Evolutionary conservation across 1,140 invertebrate species (phyloP).

Genomic region (Drosophila pallidifrons): DNA sequence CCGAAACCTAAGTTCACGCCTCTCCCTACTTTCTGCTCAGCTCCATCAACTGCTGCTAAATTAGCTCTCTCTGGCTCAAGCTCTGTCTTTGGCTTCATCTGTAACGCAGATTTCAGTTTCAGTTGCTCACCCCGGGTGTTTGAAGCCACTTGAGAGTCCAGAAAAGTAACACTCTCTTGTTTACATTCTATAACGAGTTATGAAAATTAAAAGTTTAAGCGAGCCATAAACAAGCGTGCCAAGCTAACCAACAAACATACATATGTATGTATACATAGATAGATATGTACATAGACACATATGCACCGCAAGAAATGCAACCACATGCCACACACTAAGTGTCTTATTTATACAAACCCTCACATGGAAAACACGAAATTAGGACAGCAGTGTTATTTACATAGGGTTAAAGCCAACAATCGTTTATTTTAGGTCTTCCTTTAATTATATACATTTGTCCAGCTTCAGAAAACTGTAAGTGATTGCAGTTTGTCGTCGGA

Average conservation of each 20-base stretch:
- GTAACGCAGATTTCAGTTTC: neutral
- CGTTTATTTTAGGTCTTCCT: too few relatives aligned
- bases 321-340: constrained; percentile 58
- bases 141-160: constrained; percentile 79
- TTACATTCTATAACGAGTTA: constrained; percentile 83
- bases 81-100: neutral
- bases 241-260: constrained; percentile 28
- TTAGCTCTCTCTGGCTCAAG: neutral
- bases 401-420: too few relatives aligned
- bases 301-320: neutral
- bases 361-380: constrained; percentile 63
- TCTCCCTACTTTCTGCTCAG: constrained; percentile 49
- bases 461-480: too few relatives aligned
- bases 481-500: too few relatives aligned
- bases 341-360: constrained; percentile 73
- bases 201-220: constrained; percentile 83
- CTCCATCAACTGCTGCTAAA: neutral
- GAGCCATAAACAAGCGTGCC: constrained; percentile 76
- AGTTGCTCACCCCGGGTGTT: constrained; percentile 41
- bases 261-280: constrained; percentile 22
- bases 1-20: neutral
- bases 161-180: constrained; percentile 82
- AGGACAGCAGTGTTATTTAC: constrained; percentile 33
- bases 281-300: constrained; percentile 5
- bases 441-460: too few relatives aligned